These are phyloP conservation scores for Drosophila monieri DNA, from an alignment of 2,888 invertebrate genomes.

Conservation along the genomic window DNA sequence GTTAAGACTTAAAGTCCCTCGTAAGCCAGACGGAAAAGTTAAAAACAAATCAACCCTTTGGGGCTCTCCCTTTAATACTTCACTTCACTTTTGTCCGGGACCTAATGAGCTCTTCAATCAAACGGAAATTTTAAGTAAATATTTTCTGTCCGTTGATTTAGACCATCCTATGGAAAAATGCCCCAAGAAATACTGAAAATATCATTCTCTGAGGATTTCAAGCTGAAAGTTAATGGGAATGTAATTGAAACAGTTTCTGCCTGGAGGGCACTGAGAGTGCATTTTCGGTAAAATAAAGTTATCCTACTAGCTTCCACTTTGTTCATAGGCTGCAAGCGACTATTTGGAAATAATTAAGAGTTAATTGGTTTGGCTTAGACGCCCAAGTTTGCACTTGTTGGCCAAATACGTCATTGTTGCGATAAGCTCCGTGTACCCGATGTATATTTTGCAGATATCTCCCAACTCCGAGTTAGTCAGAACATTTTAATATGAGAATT, in stretches of 20 bases:
- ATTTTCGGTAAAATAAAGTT: slow-evolving; percentile 1
- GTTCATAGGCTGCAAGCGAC: slow-evolving; percentile 16
- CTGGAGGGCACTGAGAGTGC: neutral
- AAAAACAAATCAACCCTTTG: neutral
- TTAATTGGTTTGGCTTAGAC: slow-evolving; percentile 22
- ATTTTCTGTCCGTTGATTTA: slow-evolving; percentile 25
- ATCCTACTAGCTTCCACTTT: slow-evolving; percentile 15
- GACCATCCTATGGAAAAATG: neutral
- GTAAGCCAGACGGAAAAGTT: neutral
- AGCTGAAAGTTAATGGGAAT: slow-evolving; percentile 19
- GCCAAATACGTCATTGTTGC: slow-evolving; percentile 24
- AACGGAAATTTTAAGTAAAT: slow-evolving; percentile 24
- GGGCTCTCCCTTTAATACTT: slow-evolving; percentile 17
- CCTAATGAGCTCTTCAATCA: slow-evolving; percentile 31
- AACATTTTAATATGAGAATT: slow-evolving; percentile 35
- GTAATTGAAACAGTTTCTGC: slow-evolving; percentile 23
- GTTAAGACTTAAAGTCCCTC: neutral
- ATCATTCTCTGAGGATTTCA: neutral
- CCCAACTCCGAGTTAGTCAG: slow-evolving; percentile 7
- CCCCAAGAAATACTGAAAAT: slow-evolving; percentile 6
- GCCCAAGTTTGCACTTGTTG: slow-evolving; percentile 12
- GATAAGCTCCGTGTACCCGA: slow-evolving; percentile 15
- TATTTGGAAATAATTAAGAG: slow-evolving; percentile 30
- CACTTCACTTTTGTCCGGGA: slow-evolving; percentile 1
- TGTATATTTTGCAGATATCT: slow-evolving; percentile 13